Conservation (phyloP, 2,113 vertebrate species). For the Philantomba maxwellii region DNA sequence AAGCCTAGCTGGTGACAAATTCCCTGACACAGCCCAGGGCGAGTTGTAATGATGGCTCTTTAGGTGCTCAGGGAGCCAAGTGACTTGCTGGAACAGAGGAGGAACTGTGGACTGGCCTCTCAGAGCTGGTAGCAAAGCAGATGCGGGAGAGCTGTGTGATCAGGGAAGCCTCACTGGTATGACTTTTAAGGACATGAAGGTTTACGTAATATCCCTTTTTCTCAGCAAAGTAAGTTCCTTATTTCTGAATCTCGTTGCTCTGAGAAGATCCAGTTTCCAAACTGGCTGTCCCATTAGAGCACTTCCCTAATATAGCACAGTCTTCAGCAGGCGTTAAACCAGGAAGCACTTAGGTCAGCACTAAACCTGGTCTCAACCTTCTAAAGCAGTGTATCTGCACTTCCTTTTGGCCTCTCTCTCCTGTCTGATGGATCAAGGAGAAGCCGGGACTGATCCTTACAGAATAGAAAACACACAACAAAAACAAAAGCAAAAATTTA, state of each 20-base stretch:
- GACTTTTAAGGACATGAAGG: neutral
- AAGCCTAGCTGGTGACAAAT: neutral
- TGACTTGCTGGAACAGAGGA: neutral
- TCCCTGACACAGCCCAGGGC: neutral
- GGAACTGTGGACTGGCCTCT: neutral
- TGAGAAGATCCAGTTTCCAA: neutral
- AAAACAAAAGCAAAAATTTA: neutral
- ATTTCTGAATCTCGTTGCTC: neutral
- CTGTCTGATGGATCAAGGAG: neutral
- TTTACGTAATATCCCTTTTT: constrained; percentile 34
- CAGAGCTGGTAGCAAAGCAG: neutral
- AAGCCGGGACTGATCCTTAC: neutral
- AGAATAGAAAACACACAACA: neutral
- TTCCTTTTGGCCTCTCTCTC: neutral
- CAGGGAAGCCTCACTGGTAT: neutral
- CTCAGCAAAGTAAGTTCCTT: constrained; percentile 27
- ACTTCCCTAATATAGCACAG: fast-evolving
- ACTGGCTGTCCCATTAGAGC: neutral
- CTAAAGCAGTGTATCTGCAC: neutral
- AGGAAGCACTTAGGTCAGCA: neutral
- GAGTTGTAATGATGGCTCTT: neutral
- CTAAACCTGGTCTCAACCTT: neutral
- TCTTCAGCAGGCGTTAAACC: neutral
- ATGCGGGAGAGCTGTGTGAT: neutral
- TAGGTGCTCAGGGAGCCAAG: neutral